phyloP scores from a whole-genome alignment of 2,888 invertebrate genomes.

The Euplexia lucipara region DNA sequence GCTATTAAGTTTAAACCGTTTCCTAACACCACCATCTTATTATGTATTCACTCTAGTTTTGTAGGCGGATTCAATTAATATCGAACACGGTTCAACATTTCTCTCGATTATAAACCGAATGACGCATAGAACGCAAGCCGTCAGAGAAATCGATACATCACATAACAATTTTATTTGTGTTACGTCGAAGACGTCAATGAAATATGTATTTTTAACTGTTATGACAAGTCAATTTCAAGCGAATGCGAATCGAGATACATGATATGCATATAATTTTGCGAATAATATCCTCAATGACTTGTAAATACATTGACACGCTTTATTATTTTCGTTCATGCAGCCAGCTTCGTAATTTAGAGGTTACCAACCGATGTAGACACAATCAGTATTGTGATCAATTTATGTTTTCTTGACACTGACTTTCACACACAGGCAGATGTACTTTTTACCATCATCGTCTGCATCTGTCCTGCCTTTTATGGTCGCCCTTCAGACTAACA shows the following conservation, averaged over 20 bases:
- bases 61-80: slow-evolving; percentile 44
- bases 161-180: slow-evolving; percentile 32
- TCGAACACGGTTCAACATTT: slow-evolving; percentile 35
- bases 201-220: slow-evolving; percentile 41
- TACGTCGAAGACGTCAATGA: slow-evolving; percentile 24
- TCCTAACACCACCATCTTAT: slow-evolving; percentile 51
- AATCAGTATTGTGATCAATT: not conserved
- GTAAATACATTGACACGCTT: slow-evolving; percentile 16
- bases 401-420: slow-evolving; percentile 1
- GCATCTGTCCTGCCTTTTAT: no score
- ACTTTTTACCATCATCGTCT: no score
- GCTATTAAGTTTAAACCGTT: slow-evolving; percentile 50
- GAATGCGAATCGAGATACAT: slow-evolving; percentile 21
- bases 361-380: not conserved
- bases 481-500: no score
- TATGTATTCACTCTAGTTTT: slow-evolving; percentile 44
- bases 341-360: not conserved
- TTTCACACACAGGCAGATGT: not conserved
- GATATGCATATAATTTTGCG: slow-evolving; percentile 30
- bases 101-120: slow-evolving; percentile 36
- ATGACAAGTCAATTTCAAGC: slow-evolving; percentile 21
- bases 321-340: slow-evolving; percentile 18
- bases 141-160: slow-evolving; percentile 54
- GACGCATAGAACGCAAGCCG: slow-evolving; percentile 15
- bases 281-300: slow-evolving; percentile 38